Evolutionary conservation across 2,113 vertebrate genomes (phyloP).

Genomic region (Serinus canaria): DNA sequence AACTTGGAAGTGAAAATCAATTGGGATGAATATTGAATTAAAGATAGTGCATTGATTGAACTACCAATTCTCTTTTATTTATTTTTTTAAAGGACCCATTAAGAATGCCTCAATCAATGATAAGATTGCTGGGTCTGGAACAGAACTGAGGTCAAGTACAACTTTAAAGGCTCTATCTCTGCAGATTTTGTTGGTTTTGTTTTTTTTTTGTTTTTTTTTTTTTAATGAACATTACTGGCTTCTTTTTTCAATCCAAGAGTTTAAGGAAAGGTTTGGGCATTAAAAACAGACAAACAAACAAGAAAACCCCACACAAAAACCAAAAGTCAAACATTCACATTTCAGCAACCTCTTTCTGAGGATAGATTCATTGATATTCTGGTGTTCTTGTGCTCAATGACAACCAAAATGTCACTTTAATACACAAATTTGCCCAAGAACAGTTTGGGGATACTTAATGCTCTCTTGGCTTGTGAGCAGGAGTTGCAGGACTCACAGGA

Average conservation of each 20-base stretch:
- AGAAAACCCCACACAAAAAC: background rate
- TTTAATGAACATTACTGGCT: background rate
- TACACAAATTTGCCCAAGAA: background rate
- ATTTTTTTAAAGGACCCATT: background rate
- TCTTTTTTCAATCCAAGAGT: background rate
- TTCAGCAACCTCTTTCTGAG: background rate
- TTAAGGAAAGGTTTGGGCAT: background rate
- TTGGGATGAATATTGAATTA: slow-evolving; percentile 34
- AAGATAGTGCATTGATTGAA: background rate
- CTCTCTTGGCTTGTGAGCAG: background rate
- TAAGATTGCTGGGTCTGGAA: background rate
- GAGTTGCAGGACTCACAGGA: background rate
- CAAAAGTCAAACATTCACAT: background rate
- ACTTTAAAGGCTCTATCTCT: background rate
- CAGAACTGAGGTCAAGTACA: background rate
- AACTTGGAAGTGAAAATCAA: slow-evolving; percentile 36
- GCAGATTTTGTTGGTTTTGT: background rate
- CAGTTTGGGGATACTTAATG: background rate
- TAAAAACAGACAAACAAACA: background rate
- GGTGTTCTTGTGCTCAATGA: background rate
- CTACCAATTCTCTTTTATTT: background rate
- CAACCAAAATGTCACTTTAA: background rate
- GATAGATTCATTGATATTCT: background rate
- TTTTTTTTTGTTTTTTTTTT: background rate
- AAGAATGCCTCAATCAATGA: background rate